A percentile compares a stretch with the other conserved stretches of the same genome.
These are phyloP conservation scores for Galagoides demidoff DNA, from an alignment of 2,797 vertebrate genomes.

Conservation along the genomic window DNA sequence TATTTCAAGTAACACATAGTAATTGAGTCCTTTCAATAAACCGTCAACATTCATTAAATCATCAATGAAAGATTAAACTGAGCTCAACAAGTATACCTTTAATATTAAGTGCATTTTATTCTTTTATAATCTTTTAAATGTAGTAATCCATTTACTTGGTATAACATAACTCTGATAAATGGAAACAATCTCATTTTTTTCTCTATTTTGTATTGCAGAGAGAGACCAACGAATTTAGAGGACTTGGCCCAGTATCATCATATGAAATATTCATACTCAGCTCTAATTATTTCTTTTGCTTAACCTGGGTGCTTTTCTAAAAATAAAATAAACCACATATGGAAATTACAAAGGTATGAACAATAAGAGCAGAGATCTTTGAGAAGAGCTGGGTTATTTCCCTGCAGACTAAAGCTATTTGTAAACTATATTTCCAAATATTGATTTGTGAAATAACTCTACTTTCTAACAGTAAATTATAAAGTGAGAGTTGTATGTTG, in stretches of 20 bases:
- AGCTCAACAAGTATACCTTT: neutral
- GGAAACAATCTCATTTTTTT: neutral
- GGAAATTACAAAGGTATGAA: conserved; percentile 12
- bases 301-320: conserved; percentile 10
- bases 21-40: neutral
- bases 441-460: neutral
- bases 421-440: conserved; percentile 15
- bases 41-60: neutral
- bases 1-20: neutral
- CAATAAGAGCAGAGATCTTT: neutral
- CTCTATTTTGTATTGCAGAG: neutral
- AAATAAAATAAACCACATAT: neutral
- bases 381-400: conserved; percentile 23
- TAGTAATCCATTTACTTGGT: neutral
- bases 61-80: neutral
- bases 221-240: neutral
- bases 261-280: conserved; percentile 5
- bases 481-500: neutral
- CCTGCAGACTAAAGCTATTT: neutral
- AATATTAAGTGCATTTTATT: conserved; percentile 8
- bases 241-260: neutral
- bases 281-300: neutral
- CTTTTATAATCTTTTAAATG: conserved; percentile 28
- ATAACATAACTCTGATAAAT: neutral
- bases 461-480: conserved; percentile 24